Percentiles rank a stretch among this genome's conserved stretches.
Evolutionary conservation across 1,140 invertebrate species (phyloP).

Genomic region (Venustaconcha ellipsiformis): DNA sequence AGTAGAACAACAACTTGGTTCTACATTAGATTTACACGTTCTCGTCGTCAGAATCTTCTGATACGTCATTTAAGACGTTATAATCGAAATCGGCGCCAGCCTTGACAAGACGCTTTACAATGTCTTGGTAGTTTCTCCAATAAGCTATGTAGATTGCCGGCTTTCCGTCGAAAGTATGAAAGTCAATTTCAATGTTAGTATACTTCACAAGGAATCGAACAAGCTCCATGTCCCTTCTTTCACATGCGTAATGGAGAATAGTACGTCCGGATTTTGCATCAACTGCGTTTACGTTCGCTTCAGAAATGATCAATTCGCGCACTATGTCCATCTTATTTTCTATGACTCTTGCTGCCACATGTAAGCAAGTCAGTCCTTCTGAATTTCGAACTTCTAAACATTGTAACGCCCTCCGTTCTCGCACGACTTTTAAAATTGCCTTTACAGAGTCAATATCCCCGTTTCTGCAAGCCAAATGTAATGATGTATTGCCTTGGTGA

Average conservation of each 20-base stretch:
- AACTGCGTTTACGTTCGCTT: constrained; percentile 79
- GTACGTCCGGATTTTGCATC: constrained; percentile 51
- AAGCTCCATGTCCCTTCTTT: constrained; percentile 32
- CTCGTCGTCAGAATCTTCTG: too few relatives aligned
- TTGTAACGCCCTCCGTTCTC: too few relatives aligned
- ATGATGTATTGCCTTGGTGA: constrained; percentile 73
- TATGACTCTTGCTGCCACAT: constrained; percentile 24
- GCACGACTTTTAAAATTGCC: too few relatives aligned
- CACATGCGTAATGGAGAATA: constrained; percentile 45
- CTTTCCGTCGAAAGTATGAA: constrained; percentile 34
- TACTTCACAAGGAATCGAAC: constrained; percentile 26
- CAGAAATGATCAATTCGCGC: constrained; percentile 25
- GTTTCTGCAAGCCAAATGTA: constrained; percentile 83
- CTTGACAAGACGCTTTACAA: too few relatives aligned
- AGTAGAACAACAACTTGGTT: too few relatives aligned
- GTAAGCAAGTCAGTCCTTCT: constrained; percentile 80
- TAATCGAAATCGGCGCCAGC: too few relatives aligned
- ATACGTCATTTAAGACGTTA: too few relatives aligned
- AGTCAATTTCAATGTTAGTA: constrained; percentile 31
- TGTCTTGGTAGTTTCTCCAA: too few relatives aligned
- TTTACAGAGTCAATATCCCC: constrained; percentile 70
- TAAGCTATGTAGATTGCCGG: constrained; percentile 35
- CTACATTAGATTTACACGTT: too few relatives aligned
- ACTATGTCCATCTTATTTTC: constrained; percentile 17
- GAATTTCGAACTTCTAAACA: constrained; percentile 73